Evolutionary conservation across 2,797 vertebrate genomes (phyloP).

Genomic region (Mergus octosetaceus): DNA sequence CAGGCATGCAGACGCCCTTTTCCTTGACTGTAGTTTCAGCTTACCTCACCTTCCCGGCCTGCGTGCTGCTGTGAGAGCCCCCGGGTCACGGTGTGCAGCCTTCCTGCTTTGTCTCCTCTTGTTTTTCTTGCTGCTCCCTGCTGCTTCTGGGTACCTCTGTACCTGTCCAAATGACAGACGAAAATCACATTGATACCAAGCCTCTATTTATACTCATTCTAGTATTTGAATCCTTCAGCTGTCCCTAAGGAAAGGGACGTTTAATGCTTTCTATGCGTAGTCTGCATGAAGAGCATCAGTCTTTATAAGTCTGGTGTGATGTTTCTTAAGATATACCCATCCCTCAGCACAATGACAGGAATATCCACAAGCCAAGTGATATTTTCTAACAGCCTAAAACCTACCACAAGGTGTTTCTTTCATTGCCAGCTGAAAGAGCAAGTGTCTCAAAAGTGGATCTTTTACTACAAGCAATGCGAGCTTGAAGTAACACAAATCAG

Average conservation of each 20-base stretch:
- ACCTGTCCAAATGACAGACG: neutral
- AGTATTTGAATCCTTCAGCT: neutral
- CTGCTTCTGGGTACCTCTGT: neutral
- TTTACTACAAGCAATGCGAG: neutral
- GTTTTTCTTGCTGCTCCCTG: neutral
- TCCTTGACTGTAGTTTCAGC: neutral
- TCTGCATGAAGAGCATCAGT: neutral
- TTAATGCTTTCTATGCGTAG: neutral
- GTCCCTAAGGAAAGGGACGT: neutral
- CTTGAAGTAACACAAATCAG: neutral
- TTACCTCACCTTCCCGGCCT: neutral
- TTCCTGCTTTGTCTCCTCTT: neutral
- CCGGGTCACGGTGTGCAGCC: fast-evolving
- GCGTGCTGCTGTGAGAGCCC: fast-evolving
- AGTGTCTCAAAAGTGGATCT: neutral
- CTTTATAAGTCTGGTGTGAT: neutral
- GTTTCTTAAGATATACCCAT: neutral
- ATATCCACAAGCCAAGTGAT: neutral
- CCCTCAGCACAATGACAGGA: neutral
- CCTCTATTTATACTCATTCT: neutral
- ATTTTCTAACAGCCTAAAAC: neutral
- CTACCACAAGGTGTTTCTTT: neutral
- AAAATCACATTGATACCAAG: fast-evolving
- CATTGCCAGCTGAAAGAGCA: neutral
- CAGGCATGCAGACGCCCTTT: neutral